Conservation (phyloP, 1,140 invertebrate genomes). For the Potamilus streckersoni region DNA sequence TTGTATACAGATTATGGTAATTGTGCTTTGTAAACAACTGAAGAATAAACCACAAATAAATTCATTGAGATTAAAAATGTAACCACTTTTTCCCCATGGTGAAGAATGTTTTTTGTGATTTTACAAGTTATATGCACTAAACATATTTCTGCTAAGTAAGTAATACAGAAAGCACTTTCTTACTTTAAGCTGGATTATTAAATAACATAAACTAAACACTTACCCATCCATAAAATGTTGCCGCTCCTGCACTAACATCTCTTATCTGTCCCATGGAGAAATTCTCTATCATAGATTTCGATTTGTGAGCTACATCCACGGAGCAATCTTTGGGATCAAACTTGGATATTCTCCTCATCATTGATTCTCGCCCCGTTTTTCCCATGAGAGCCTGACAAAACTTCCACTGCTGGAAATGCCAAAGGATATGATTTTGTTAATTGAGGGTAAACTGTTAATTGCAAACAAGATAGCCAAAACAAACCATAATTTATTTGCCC, state of each 20-base stretch:
- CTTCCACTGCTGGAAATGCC: slow-evolving; percentile 52
- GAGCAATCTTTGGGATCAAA: slow-evolving; percentile 56
- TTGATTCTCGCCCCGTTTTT: slow-evolving; percentile 57
- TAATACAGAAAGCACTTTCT: not conserved
- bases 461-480: not conserved
- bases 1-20: too few species aligned
- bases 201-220: slow-evolving; percentile 12
- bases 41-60: too few species aligned
- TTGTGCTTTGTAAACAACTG: too few species aligned
- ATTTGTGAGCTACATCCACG: slow-evolving; percentile 39
- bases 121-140: not conserved
- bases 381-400: slow-evolving; percentile 51
- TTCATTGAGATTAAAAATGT: too few species aligned
- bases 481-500: too few species aligned
- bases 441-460: not conserved
- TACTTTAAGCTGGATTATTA: too few species aligned
- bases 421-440: slow-evolving; percentile 1
- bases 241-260: slow-evolving; percentile 59
- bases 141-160: not conserved
- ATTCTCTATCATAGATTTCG: slow-evolving; percentile 43
- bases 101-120: too few species aligned
- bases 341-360: slow-evolving; percentile 57
- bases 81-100: too few species aligned
- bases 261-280: slow-evolving; percentile 53
- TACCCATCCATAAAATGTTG: slow-evolving; percentile 65